phyloP scores from a whole-genome alignment of 2,888 invertebrate genomes.

The Agrotis segetum region DNA sequence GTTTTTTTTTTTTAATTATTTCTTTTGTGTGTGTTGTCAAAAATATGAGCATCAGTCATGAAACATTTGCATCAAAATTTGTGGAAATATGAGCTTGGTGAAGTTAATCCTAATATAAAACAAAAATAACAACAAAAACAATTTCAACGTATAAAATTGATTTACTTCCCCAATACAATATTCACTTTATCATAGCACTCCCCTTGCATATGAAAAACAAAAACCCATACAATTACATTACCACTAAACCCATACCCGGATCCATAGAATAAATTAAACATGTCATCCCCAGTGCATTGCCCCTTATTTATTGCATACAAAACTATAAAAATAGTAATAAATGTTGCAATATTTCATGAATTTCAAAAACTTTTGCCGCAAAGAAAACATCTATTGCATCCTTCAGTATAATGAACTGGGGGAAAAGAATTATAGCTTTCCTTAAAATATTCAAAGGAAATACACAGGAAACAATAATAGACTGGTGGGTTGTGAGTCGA shows the following conservation, averaged over 20 bases:
- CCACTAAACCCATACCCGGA: slow-evolving; percentile 28
- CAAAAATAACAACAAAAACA: too few relatives aligned
- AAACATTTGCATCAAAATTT: too few relatives aligned
- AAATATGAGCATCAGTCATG: too few relatives aligned
- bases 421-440: slow-evolving; percentile 56
- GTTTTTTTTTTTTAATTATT: too few relatives aligned
- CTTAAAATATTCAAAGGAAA: slow-evolving; percentile 60
- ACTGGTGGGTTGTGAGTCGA: slow-evolving; percentile 44
- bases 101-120: too few relatives aligned
- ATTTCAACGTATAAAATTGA: background rate
- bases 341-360: slow-evolving; percentile 63
- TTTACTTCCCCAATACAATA: background rate
- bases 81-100: too few relatives aligned
- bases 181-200: background rate
- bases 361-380: slow-evolving; percentile 52
- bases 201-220: slow-evolving; percentile 11
- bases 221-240: slow-evolving; percentile 39
- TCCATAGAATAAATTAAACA: slow-evolving; percentile 56
- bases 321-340: slow-evolving; percentile 65
- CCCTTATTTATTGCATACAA: slow-evolving; percentile 61
- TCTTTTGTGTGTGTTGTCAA: too few relatives aligned
- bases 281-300: slow-evolving; percentile 43
- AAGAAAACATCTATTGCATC: slow-evolving; percentile 60
- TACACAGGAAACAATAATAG: slow-evolving; percentile 60
- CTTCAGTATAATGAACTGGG: slow-evolving; percentile 67